Base-by-base conservation (phyloP, 2,113 vertebrate genomes). In the Aleadryas rufinucha region DNA sequence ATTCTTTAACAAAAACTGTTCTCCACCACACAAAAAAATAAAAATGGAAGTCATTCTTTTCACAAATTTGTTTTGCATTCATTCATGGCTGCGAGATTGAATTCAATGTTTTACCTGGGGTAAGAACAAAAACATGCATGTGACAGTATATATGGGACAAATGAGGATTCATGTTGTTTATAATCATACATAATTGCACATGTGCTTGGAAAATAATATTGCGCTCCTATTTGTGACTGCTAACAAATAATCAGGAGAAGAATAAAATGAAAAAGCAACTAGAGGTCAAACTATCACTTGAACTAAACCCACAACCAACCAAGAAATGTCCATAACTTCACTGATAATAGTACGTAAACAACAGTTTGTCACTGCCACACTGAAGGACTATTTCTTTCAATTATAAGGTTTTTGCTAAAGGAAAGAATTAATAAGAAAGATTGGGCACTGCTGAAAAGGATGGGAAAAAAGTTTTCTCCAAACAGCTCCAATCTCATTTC, bases 171-270 rank as follows among this genome's bases (percentile, higher is more conserved):
- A 8, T 74, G 35, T 37, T 76, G 81, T 68, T 90, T 66, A n/a
- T 72, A 70, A 61, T 84, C 74, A 39, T 31, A 74, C 17, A 22
- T 39, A 94, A 96, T 89, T 93, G 97, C 80, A 97, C 84, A 28
- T 69, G 60, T 19, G 74, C 52, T 79, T 90, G 79, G 85, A 77
- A 97, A 95, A 90, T 41, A 89, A 85, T 52, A 85, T 16, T 78
- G 74, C 16, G 41, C 31, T 96, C 21, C 3, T 77, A 39, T 57
- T 78, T 93, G 72, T 76, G 77, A 81, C 80, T 69, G 59, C 56
- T 93, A 90, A 78, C 64, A 85, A 85, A 49, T 79, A 75, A 93
- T 53, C 61, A 63, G 39, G n/a, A 89, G 85, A 87, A 74, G 42
- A 95, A 66, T 22, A 75, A 45, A 81, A 91, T n/a, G 7, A 44